Evolutionary conservation across 2,888 invertebrate species (phyloP), one percentile per base, ranked within the genome.

Genomic region (Yponomeuta cagnagella): DNA sequence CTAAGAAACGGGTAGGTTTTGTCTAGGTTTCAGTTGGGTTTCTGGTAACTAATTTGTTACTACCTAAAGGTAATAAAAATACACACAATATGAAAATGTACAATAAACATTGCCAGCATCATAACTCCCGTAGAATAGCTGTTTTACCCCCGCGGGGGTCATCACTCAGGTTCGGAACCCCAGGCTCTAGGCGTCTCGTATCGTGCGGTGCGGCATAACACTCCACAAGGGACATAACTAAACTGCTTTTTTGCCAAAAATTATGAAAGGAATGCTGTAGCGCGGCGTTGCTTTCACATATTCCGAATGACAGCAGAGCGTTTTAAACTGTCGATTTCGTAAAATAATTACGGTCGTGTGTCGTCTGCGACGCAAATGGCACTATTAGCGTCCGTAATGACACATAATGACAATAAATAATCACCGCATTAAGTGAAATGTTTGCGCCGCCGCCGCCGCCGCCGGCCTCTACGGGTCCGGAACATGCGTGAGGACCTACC

Each of bases 391-490:
- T 72, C 79, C 77, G 83, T 90, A 90, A 90, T 90, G 86, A 82
- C 75, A 78, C 81, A 80, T 90, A 91, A 90, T 90, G 86, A 88
- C 84, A 87, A 87, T 86, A 85, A 82, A 82, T 87, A 88, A 87
- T 86, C 83, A 82, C 78, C 77, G 79, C 80, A 84, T 87, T 87
- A 85, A 82, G 82, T 79, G 80, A 79, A 74, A 76, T 76, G 76
- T 77, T 76, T 74, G 75, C 75, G 48, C 71, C 71, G 68, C 69
- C 72, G 33, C 68, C 23, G 23, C 23, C 63, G 72, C 69, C 72
- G 15, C 70, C 30, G 33, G 68, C 70, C 63, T 66, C 48, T 48
- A 66, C 76, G 77, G 73, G 52, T 58, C 52, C 6, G 43, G 43
- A 43, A 8, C 43, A 43, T 43, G 43, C 43, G 43, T 48, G 30